Base-by-base conservation (phyloP, 2,113 vertebrate genomes). In the Rhadina sibilatrix region DNA sequence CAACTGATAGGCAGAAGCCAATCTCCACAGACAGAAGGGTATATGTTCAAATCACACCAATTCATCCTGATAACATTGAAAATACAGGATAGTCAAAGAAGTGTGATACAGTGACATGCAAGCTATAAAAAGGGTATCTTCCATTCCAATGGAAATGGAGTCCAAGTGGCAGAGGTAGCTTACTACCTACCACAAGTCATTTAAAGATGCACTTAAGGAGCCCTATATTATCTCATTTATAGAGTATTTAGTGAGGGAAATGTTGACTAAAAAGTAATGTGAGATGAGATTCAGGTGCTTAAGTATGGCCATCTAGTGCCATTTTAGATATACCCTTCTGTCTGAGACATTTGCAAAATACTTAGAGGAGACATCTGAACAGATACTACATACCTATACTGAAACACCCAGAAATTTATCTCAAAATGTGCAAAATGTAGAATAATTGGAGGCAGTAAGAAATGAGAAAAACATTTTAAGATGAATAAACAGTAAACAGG, bases 1-100 rank as follows among this genome's bases (percentile, higher is more conserved):
- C 94, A 97, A 93, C 92, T 95, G 96, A 97, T 95, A 97, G 84
- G 54, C 50, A 90, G 64, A 82, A 94, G 93, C 56, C 88, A 94
- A 47, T 90, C 83, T 94, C 60, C 1, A 12, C 5, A 6, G 42
- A 56, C 70, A 91, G 46, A 88, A 83, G 54, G 17, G 69, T 68
- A 72, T 93, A 74, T 65, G 79, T 74, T 91, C 70, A 90, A 93
- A 93, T 83, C 77, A 83, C 89, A 93, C 35, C 28, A 82, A 87
- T 94, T 92, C 56, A 37, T 90, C 89, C 83, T 65, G 93, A 97
- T 95, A 97, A 95, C 86, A 37, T 0, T 84, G 53, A 84, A 94
- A 93, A 90, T 74, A 74, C 8, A 63, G 63, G 88, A 87, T 38
- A 86, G 35, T 66, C 61, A 94, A 95, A 70, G 50, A 77, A 59